Base-by-base conservation (phyloP, 2,888 invertebrate genomes). In the Fabriciana adippe region DNA sequence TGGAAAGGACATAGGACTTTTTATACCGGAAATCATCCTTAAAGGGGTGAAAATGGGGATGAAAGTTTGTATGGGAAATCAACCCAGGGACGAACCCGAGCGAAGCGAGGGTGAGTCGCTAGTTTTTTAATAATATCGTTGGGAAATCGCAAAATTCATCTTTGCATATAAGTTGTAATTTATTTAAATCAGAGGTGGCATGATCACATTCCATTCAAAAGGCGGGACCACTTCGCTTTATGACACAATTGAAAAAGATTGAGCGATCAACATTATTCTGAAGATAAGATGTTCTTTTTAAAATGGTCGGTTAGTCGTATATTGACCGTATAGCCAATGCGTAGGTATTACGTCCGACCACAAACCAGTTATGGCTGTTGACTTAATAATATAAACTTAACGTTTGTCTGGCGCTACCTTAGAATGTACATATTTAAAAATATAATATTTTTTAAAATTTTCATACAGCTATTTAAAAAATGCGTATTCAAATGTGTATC, bases 341-440 rank as follows among this genome's bases (percentile, higher is more conserved):
- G 77, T 77, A 75, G 75, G 73, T 70, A 76, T 79, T 80, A 78
- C 77, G 76, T 73, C 68, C 65, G 21, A 60, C 59, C 66, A 72
- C 69, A 79, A 82, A 83, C 83, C 81, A 74, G 83, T 83, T 82
- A 76, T 77, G 75, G 73, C 45, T 78, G 79, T 82, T 82, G 79
- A 80, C 76, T 81, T 80, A 81, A 77, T 75, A 74, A 68, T 68
- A 76, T 78, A 79, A 79, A 74, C 70, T 71, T 74, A 70, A 65
- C 66, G 62, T 60, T 65, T 47, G 63, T 64, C 53, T 54, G 57
- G 16, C 45, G 47, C 55, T 69, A 56, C 53, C 55, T 53, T 61
- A n/a, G n/a, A 18, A 47, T 26, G 54, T 54, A 48, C 41, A 14
- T 41, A 61, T 50, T 41, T 51, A 18, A 2, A 11, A 26, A 35